phyloP scores from a whole-genome alignment of 2,888 invertebrate species.

The Bembecia ichneumoniformis region DNA sequence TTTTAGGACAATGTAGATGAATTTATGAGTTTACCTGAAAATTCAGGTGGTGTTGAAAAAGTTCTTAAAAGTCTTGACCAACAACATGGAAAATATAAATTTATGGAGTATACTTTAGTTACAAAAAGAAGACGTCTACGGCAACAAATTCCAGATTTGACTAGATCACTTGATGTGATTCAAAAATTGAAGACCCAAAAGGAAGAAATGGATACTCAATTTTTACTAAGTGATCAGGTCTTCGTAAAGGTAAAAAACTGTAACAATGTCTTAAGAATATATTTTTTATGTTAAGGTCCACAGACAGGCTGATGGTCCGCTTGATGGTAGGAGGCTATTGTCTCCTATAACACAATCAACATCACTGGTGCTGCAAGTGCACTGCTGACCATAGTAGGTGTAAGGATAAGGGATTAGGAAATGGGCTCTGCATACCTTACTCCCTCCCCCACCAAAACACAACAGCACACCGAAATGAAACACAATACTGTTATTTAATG shows the following conservation, averaged over 20 bases:
- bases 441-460: no score
- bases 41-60: conserved; percentile 85
- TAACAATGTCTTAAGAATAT: not conserved
- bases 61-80: conserved; percentile 91
- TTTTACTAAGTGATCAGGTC: conserved; percentile 93
- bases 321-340: no score
- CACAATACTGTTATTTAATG: no score
- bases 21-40: conserved; percentile 89
- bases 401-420: no score
- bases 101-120: conserved; percentile 94
- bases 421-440: no score
- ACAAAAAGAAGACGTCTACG: conserved; percentile 89
- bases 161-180: conserved; percentile 92
- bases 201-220: conserved; percentile 87
- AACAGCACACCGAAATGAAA: no score
- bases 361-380: no score
- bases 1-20: conserved; percentile 93
- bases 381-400: no score
- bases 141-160: conserved; percentile 94
- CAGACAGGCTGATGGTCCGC: no score
- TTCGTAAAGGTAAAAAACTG: conserved; percentile 75
- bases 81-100: conserved; percentile 95
- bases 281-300: no score
- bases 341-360: no score
- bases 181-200: conserved; percentile 87